A percentile compares a stretch with the other conserved stretches of the same genome.
Conservation (phyloP, 2,113 vertebrate species). For the Nerophis ophidion region DNA sequence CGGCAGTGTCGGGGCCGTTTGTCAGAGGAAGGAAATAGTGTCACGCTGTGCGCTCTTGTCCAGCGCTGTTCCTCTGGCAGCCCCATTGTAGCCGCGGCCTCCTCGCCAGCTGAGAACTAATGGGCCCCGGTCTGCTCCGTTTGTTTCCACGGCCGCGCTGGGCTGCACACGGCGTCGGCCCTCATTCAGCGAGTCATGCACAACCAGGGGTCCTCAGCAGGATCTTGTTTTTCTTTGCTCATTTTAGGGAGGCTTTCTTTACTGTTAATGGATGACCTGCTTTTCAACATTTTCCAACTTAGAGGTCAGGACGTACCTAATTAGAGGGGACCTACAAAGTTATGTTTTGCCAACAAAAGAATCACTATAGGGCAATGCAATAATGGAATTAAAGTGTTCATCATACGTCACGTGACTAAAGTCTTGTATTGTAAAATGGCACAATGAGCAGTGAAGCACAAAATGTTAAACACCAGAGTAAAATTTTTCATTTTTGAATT, state of each 20-base stretch:
- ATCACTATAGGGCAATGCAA: no score
- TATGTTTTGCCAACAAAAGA: not conserved
- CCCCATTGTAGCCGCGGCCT: conserved; percentile 58
- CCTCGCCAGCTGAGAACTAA: conserved; percentile 56
- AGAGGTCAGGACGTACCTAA: not conserved
- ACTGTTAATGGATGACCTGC: not conserved
- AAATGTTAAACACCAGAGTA: no score
- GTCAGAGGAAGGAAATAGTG: conserved; percentile 71
- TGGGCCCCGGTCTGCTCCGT: conserved; percentile 44
- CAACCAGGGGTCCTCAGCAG: not conserved
- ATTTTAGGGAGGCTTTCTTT: not conserved
- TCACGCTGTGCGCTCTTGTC: conserved; percentile 65
- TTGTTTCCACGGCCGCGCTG: conserved; percentile 34
- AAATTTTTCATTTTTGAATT: no score
- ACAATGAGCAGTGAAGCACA: no score
- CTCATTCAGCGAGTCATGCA: conserved; percentile 5
- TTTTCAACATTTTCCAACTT: not conserved
- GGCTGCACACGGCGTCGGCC: conserved; percentile 3
- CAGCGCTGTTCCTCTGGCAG: conserved; percentile 60
- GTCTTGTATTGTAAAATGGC: no score
- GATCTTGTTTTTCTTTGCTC: conserved; percentile 6
- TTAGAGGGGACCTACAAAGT: not conserved
- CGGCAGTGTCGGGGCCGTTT: conserved; percentile 33
- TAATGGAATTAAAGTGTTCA: no score
- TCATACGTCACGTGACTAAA: no score